These are phyloP conservation scores for Erpetoichthys calabaricus DNA, from an alignment of 2,797 vertebrate genomes.

Conservation along the genomic window DNA sequence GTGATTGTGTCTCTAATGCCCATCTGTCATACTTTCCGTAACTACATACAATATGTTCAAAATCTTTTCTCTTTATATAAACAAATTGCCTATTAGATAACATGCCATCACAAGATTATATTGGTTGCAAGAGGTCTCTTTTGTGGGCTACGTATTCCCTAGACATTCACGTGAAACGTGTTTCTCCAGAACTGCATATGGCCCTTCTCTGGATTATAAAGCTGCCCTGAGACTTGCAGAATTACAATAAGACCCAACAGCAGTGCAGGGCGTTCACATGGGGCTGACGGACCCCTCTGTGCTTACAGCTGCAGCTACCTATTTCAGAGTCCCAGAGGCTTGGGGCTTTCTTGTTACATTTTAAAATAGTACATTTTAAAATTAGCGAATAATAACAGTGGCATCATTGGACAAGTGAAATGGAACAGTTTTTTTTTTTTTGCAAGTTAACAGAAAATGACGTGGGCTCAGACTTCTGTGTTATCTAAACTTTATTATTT, in stretches of 20 bases:
- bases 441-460: too few relatives aligned
- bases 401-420: too few relatives aligned
- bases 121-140: neutral
- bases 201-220: neutral
- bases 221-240: neutral
- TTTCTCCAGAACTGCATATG: neutral
- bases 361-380: too few relatives aligned
- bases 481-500: too few relatives aligned
- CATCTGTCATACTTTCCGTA: too few relatives aligned
- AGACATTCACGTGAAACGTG: neutral
- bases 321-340: constrained; percentile 3
- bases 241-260: neutral
- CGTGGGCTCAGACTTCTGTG: too few relatives aligned
- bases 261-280: neutral
- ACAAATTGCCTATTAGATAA: neutral
- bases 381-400: too few relatives aligned
- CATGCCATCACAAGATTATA: neutral
- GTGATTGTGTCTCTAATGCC: too few relatives aligned
- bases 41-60: too few relatives aligned
- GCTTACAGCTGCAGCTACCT: constrained; percentile 3
- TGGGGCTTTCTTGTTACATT: neutral
- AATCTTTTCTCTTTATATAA: too few relatives aligned
- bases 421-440: too few relatives aligned
- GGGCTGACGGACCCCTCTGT: neutral
- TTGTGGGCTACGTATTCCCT: neutral